phyloP scores from a whole-genome alignment of 2,888 invertebrate species.

The Trichopoda pennipes region DNA sequence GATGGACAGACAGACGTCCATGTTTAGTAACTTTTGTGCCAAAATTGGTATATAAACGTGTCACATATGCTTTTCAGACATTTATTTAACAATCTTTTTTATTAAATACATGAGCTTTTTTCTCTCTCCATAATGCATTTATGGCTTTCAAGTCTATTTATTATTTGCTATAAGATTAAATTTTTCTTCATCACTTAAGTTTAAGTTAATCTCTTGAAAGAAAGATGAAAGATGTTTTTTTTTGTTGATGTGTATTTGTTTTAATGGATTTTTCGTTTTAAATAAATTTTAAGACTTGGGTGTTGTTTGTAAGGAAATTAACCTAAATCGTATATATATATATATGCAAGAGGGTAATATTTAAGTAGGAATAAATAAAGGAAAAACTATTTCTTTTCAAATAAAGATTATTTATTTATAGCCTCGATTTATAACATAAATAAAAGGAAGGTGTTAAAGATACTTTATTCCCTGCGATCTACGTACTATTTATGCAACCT shows the following conservation, averaged over 20 bases:
- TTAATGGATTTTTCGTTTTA: constrained; percentile 39
- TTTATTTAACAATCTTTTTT: constrained; percentile 63
- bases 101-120: constrained; percentile 21
- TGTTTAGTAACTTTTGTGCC: constrained; percentile 67
- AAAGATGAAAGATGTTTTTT: constrained; percentile 12
- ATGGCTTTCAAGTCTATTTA: not conserved
- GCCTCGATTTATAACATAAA: no score
- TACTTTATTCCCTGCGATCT: no score
- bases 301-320: constrained; percentile 57
- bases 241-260: constrained; percentile 6
- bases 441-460: no score
- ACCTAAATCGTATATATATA: constrained; percentile 36
- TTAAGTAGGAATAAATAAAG: not conserved
- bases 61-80: constrained; percentile 62
- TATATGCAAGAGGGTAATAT: no score
- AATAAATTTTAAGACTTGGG: constrained; percentile 39
- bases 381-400: no score
- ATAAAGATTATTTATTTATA: no score
- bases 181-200: constrained; percentile 33
- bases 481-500: no score
- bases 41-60: constrained; percentile 69
- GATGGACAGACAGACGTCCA: constrained; percentile 38
- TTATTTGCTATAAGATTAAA: not conserved
- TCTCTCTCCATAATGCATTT: not conserved
- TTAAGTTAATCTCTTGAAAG: constrained; percentile 33